Evolutionary conservation across 2,797 vertebrate genomes (phyloP).

Genomic region (Parauchenoglanis punctatus): DNA sequence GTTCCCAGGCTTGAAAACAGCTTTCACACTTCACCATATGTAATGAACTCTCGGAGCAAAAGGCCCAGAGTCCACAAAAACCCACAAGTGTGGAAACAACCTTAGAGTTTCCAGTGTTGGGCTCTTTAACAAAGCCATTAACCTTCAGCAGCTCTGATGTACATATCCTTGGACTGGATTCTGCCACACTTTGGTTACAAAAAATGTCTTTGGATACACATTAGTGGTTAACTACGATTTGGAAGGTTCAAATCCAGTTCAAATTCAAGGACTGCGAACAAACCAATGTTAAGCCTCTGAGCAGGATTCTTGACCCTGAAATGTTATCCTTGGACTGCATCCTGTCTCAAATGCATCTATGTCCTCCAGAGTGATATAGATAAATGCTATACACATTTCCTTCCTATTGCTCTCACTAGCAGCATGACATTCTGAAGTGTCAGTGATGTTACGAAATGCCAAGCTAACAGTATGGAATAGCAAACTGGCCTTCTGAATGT

Average conservation of each 20-base stretch:
- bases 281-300: background rate
- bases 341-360: background rate
- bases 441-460: background rate
- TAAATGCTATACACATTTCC: constrained; percentile 7
- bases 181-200: constrained; percentile 5
- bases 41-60: background rate
- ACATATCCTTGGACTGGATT: background rate
- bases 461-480: constrained; percentile 6
- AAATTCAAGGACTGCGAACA: background rate
- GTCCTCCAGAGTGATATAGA: background rate
- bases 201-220: constrained; percentile 7
- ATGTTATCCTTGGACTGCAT: background rate
- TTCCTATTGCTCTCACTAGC: background rate
- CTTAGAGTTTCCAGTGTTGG: background rate
- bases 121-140: constrained; percentile 6
- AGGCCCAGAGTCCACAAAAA: background rate
- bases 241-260: background rate
- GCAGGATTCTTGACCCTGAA: constrained; percentile 8
- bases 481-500: background rate
- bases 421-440: constrained; percentile 14
- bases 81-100: background rate
- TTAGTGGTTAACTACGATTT: background rate
- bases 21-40: background rate
- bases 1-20: background rate
- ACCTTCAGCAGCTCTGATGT: constrained; percentile 1